phyloP scores from a whole-genome alignment of 2,113 vertebrate genomes.

The Formicarius rufipectus region DNA sequence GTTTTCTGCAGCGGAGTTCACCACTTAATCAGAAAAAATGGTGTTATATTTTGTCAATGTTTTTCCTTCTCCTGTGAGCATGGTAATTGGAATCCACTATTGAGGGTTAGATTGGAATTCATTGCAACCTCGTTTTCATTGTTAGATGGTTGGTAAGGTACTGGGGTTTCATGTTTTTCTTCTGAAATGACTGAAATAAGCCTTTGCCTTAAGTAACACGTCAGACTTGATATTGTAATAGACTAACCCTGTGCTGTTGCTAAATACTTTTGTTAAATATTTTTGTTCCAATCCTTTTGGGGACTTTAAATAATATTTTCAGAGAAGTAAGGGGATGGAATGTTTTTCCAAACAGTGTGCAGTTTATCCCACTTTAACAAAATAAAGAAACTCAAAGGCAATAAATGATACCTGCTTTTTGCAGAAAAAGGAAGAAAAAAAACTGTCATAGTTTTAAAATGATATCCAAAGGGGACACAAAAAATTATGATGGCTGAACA shows the following conservation, averaged over 20 bases:
- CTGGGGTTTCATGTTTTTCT: neutral
- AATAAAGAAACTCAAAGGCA: neutral
- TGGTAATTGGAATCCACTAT: neutral
- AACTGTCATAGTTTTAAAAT: neutral
- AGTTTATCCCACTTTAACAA: neutral
- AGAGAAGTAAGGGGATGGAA: neutral
- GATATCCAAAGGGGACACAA: neutral
- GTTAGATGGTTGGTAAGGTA: neutral
- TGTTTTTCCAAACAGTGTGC: neutral
- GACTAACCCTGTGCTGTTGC: neutral
- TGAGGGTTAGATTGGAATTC: slow-evolving; percentile 7
- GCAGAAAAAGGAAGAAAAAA: neutral
- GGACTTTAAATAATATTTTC: neutral
- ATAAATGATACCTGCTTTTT: neutral
- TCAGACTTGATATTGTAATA: neutral
- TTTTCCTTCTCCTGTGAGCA: neutral
- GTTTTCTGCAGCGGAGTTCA: neutral
- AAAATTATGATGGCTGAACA: neutral
- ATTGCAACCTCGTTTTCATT: neutral
- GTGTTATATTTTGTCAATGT: neutral
- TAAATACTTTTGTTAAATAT: neutral
- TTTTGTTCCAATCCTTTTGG: neutral
- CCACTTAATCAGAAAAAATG: neutral
- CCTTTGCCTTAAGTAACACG: neutral
- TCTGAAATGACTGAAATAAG: neutral